A percentile compares a stretch with the other conserved stretches of the same genome.
Evolutionary conservation across 2,113 vertebrate species (phyloP).

Genomic region (Sardina pilchardus): DNA sequence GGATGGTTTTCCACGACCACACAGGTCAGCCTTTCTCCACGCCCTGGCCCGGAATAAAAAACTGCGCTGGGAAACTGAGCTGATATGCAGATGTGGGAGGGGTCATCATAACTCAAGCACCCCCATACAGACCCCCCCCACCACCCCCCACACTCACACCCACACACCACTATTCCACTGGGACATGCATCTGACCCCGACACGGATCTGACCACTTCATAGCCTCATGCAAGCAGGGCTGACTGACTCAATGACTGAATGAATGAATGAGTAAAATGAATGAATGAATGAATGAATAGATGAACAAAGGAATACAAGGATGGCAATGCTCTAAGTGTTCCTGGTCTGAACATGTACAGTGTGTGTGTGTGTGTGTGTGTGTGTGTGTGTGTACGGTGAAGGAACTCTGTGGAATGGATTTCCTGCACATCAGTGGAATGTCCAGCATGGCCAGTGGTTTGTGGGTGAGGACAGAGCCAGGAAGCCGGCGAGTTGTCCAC

Average conservation of each 20-base stretch:
- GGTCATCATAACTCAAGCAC: neutral
- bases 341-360: neutral
- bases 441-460: neutral
- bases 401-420: neutral
- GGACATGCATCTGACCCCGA: neutral
- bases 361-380: too few species aligned
- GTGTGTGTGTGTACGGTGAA: neutral
- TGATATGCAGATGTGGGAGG: neutral
- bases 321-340: neutral
- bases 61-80: neutral
- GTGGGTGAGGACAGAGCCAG: neutral
- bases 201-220: neutral
- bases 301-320: neutral
- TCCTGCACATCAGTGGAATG: neutral
- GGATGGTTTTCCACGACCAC: neutral
- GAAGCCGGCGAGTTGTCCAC: neutral
- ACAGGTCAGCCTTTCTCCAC: neutral
- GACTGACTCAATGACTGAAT: neutral
- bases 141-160: too few species aligned
- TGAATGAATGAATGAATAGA: constrained; percentile 6
- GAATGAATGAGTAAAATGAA: neutral
- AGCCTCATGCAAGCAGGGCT: neutral
- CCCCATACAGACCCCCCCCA: too few species aligned
- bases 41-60: neutral
- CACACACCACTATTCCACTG: neutral